Percentiles rank a stretch among this genome's conserved stretches.
These are phyloP conservation scores for Cloeon dipterum DNA, from an alignment of 2,888 invertebrate species.

Conservation along the genomic window DNA sequence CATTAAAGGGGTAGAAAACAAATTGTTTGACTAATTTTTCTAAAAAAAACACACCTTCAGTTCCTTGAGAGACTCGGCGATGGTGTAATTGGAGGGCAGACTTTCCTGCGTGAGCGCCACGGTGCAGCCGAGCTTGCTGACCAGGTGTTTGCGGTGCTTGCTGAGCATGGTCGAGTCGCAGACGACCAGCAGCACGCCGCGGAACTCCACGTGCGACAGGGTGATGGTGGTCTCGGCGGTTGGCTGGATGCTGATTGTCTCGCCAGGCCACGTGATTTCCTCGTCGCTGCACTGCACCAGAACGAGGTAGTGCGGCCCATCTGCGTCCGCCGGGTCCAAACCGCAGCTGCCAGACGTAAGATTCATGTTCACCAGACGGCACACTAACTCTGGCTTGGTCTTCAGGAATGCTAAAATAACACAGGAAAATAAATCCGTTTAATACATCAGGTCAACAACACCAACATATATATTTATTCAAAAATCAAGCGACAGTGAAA, in stretches of 20 bases:
- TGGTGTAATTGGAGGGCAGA: slow-evolving; percentile 23
- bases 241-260: slow-evolving; percentile 17
- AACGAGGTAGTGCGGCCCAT: background rate
- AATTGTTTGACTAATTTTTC: too few species aligned
- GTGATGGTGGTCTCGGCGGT: slow-evolving; percentile 22
- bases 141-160: slow-evolving; percentile 15
- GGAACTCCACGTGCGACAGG: slow-evolving; percentile 17
- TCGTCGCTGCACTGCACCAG: background rate
- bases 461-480: too few species aligned
- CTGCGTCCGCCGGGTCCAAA: background rate
- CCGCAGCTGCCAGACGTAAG: background rate
- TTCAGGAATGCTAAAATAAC: background rate
- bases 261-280: slow-evolving; percentile 15
- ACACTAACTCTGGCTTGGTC: background rate
- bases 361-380: background rate
- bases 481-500: too few species aligned
- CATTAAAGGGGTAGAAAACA: too few species aligned
- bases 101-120: slow-evolving; percentile 1
- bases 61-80: slow-evolving; percentile 33
- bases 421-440: too few species aligned
- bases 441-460: too few species aligned
- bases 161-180: slow-evolving; percentile 17
- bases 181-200: slow-evolving; percentile 20
- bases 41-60: too few species aligned
- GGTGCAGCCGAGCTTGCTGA: slow-evolving; percentile 10